Evolutionary conservation across 1,140 invertebrate genomes (phyloP).

Genomic region (Proctacanthus coquilletti): DNA sequence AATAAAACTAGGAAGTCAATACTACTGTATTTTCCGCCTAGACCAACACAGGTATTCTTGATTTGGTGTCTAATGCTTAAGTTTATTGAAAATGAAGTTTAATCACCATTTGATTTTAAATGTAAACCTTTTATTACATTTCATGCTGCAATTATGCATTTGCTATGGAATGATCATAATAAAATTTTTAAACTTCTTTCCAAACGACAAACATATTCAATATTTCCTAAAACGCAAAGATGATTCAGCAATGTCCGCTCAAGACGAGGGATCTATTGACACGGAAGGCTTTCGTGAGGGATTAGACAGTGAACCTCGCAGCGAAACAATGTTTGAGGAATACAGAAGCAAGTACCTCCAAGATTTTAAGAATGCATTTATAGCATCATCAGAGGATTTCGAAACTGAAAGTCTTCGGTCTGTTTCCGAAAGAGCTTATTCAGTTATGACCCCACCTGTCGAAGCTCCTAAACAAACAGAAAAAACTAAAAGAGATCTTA

Average conservation of each 20-base stretch:
- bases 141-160: not conserved
- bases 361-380: not conserved
- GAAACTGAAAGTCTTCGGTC: constrained; percentile 3
- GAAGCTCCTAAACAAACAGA: too few species aligned
- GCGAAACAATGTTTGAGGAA: not conserved
- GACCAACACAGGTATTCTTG: too few species aligned
- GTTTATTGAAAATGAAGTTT: too few species aligned
- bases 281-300: constrained; percentile 34
- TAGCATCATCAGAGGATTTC: constrained; percentile 6
- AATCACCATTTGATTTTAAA: too few species aligned
- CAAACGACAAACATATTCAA: not conserved
- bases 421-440: not conserved
- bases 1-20: too few species aligned
- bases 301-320: constrained; percentile 2
- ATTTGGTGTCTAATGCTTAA: too few species aligned
- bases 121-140: too few species aligned
- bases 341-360: not conserved
- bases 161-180: too few species aligned
- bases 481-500: not conserved
- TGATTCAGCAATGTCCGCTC: constrained; percentile 29
- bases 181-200: not conserved
- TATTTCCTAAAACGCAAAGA: not conserved
- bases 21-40: too few species aligned
- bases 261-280: constrained; percentile 36
- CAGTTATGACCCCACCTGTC: too few species aligned